Evolutionary conservation across 2,888 invertebrate species (phyloP).

Genomic region (Neoaliturus tenellus): DNA sequence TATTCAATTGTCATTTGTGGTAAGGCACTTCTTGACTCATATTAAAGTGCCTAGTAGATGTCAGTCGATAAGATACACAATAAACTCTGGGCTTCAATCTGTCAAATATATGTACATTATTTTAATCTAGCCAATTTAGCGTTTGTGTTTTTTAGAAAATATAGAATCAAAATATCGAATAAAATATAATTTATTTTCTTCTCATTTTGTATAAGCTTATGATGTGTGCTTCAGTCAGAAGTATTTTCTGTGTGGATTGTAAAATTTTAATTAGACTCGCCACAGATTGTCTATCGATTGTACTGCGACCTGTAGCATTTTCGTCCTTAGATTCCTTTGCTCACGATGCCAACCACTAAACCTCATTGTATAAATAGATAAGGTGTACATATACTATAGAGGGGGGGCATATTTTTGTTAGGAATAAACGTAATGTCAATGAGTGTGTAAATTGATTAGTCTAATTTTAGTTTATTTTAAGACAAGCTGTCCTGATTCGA

Average conservation of each 20-base stretch:
- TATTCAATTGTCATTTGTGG: not conserved
- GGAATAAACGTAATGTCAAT: not conserved
- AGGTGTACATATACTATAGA: conserved; percentile 51
- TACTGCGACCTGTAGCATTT: conserved; percentile 38
- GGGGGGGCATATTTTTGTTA: conserved; percentile 52
- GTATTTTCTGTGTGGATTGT: not conserved
- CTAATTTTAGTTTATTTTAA: not conserved
- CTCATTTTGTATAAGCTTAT: not conserved
- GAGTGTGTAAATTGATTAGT: conserved; percentile 15
- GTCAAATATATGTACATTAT: conserved; percentile 5
- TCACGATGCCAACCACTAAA: conserved; percentile 52
- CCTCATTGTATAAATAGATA: conserved; percentile 55
- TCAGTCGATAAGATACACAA: conserved; percentile 1
- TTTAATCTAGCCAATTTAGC: not conserved
- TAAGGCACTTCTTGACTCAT: conserved; percentile 23
- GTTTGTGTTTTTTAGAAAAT: not conserved
- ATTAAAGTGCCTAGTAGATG: conserved; percentile 35
- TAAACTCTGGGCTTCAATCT: conserved; percentile 1
- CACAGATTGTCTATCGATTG: conserved; percentile 27
- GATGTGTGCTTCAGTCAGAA: not conserved
- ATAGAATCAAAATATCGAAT: not conserved
- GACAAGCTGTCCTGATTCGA: conserved; percentile 34
- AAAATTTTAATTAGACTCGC: not conserved
- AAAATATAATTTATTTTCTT: not conserved
- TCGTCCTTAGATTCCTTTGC: conserved; percentile 50